Percentiles rank a stretch among this genome's conserved stretches.
phyloP scores from a whole-genome alignment of 2,797 vertebrate species.

The Enteromius viviparus region DNA sequence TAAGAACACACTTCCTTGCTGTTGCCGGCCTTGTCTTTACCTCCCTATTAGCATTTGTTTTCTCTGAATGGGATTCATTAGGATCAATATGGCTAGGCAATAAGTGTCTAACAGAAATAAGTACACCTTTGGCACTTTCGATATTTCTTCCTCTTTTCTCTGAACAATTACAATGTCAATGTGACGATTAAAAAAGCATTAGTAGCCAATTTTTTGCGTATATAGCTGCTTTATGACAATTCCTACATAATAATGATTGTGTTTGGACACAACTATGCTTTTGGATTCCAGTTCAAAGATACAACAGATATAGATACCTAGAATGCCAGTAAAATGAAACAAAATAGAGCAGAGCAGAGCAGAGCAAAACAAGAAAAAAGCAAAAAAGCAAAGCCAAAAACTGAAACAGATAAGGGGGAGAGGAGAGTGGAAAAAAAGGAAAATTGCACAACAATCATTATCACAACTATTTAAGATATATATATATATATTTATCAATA shows the following conservation, averaged over 20 bases:
- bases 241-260: neutral
- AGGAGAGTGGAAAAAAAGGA: neutral
- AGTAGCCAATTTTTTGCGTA: neutral
- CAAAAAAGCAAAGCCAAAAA: neutral
- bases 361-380: neutral
- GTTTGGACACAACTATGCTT: neutral
- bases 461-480: neutral
- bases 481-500: neutral
- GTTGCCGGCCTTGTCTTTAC: neutral
- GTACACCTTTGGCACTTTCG: neutral
- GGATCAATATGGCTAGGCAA: slow-evolving; percentile 6
- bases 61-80: slow-evolving; percentile 11
- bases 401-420: neutral
- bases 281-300: neutral
- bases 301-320: neutral
- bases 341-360: neutral
- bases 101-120: neutral
- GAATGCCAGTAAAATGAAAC: neutral
- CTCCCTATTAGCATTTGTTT: neutral
- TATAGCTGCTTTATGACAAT: neutral
- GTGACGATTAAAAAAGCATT: neutral
- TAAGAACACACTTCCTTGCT: neutral
- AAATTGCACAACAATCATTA: neutral
- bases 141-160: slow-evolving; percentile 12
- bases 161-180: slow-evolving; percentile 18